These are phyloP conservation scores for Hirtodrosophila confusa DNA, from an alignment of 2,888 invertebrate genomes.

Conservation along the genomic window DNA sequence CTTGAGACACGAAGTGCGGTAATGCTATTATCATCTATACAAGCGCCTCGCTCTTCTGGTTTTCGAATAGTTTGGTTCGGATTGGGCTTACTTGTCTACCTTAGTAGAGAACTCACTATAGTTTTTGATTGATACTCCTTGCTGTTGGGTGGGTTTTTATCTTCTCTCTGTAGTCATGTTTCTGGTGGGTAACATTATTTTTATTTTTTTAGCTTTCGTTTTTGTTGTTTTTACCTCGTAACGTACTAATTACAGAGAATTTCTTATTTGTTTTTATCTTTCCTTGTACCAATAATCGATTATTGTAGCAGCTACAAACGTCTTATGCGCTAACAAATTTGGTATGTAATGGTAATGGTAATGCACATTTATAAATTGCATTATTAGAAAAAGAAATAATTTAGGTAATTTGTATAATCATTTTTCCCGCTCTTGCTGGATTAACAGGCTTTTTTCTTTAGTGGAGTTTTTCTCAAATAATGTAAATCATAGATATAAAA, in stretches of 20 bases:
- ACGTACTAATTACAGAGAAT: constrained; percentile 62
- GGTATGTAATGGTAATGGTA: constrained; percentile 29
- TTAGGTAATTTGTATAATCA: constrained; percentile 26
- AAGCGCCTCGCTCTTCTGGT: constrained; percentile 27
- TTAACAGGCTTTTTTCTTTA: constrained; percentile 10
- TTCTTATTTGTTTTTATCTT: constrained; percentile 19
- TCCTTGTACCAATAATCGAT: constrained; percentile 44
- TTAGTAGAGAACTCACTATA: constrained; percentile 37
- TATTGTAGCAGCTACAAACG: constrained; percentile 53
- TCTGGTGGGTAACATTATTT: constrained; percentile 72
- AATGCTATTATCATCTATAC: constrained; percentile 37
- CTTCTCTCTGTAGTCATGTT: constrained; percentile 46
- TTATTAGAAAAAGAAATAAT: constrained; percentile 12
- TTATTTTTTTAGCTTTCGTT: constrained; percentile 57
- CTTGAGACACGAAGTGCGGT: constrained; percentile 37
- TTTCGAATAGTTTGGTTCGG: constrained; percentile 2
- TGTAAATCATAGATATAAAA: constrained; percentile 48
- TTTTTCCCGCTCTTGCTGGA: constrained; percentile 11
- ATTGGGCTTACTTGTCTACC: constrained; percentile 26
- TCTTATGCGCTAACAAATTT: constrained; percentile 68
- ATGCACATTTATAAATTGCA: constrained; percentile 22
- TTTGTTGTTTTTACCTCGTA: constrained; percentile 36
- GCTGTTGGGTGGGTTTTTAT: constrained; percentile 15
- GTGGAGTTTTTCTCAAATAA: constrained; percentile 21
- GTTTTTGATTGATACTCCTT: constrained; percentile 15